Base-by-base conservation (phyloP, 1,140 invertebrate species). In the Ceratitis capitata region DNA sequence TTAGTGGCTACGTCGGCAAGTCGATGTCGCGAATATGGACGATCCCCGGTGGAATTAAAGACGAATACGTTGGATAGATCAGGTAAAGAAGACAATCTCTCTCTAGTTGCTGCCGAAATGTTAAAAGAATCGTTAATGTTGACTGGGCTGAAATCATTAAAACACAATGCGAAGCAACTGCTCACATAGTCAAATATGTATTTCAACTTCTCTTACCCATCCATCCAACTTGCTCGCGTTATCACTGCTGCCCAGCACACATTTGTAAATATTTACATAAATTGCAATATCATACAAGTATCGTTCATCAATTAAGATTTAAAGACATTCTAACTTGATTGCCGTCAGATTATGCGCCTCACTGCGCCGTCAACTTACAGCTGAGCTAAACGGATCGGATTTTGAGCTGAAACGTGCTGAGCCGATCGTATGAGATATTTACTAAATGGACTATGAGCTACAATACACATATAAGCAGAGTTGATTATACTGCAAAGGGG, bases 241-340 rank as follows among this genome's bases (percentile, higher is more conserved):
- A 1, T 61, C 56, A 61, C 29, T 26, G 42, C 19, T 42, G n/a
- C 7, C 4, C 2, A 32, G 2, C 14, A 45, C n/a, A 23, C 35
- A 42, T 74, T 19, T 74, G 39, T 23, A 74, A 23, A 74, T 32
- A 74, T 23, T 74, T 78, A 78, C 39, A 23, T n/a, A n/a, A n/a
- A n/a, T 78, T 45, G 10, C 39, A 26, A 29, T 45, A 78, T 26
- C 26, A n/a, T n/a, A 23, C 51, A 78, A 5, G 42, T 78, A 78
- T 78, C 69, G 69, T 78, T 42, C 69, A 78, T 78, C 69, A 78
- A 78, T 78, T 47, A n/a, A 26, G 35, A 78, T 78, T 47, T 78
- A 14, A 74, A 45, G 32, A 45, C 69, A 14, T 47, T 39, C 45
- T 78, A 78, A 78, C 69, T 78, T 45, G 69, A 78, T 78, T 78